Percentiles rank a stretch among this genome's conserved stretches.
Evolutionary conservation across 2,113 vertebrate genomes (phyloP).

Genomic region (Crotalus helleri): DNA sequence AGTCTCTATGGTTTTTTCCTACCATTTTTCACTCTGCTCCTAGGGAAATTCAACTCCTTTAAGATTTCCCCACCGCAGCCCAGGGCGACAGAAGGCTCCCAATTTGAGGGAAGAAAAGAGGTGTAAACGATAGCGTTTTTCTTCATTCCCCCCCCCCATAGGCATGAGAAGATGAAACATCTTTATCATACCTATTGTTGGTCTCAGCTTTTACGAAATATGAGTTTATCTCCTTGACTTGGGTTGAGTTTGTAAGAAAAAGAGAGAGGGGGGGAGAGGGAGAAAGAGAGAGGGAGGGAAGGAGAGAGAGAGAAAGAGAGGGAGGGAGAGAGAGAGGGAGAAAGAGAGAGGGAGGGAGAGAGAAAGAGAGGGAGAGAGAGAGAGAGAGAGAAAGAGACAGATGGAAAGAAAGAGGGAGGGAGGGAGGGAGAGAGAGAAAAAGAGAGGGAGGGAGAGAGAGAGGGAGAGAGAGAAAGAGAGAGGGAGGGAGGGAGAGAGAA

Average conservation of each 20-base stretch:
- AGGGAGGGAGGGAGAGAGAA: too few relatives aligned
- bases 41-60: slow-evolving; percentile 81
- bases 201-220: slow-evolving; percentile 99
- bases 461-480: accelerated
- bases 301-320: too few relatives aligned
- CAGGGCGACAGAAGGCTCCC: slow-evolving; percentile 88
- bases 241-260: slow-evolving; percentile 92
- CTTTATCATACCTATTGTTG: slow-evolving; percentile 98
- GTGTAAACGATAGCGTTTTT: slow-evolving; percentile 89
- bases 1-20: slow-evolving; percentile 93
- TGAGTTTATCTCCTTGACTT: slow-evolving; percentile 97
- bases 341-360: too few relatives aligned
- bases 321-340: too few relatives aligned
- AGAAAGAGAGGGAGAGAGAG: accelerated
- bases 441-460: too few relatives aligned
- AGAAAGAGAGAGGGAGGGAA: not conserved
- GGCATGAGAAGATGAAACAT: slow-evolving; percentile 99
- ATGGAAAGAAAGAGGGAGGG: too few relatives aligned
- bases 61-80: slow-evolving; percentile 79
- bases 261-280: slow-evolving; percentile 75
- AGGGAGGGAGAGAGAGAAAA: too few relatives aligned
- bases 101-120: slow-evolving; percentile 93
- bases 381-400: too few relatives aligned
- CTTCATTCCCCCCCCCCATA: slow-evolving; percentile 95
- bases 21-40: slow-evolving; percentile 96